Evolutionary conservation across 1,140 invertebrate genomes (phyloP), one percentile per base, ranked within the genome.

Genomic region (Drosophila kanapiae): DNA sequence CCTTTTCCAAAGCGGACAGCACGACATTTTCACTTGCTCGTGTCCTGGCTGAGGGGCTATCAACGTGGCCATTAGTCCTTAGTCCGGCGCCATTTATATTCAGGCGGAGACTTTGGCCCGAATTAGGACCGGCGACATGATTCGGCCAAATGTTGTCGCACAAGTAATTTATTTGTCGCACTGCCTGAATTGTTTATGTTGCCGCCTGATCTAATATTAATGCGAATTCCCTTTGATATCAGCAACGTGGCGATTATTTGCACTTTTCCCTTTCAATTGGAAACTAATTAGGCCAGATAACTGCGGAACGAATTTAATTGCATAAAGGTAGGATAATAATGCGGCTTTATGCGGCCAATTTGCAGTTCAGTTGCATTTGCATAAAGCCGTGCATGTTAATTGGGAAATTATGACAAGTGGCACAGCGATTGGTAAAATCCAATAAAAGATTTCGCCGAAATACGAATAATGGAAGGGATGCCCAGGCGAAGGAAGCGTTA

Each of bases 241-340:
- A 38, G 18, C 38, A 67, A 11, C 9, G 10, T 13, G 18, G 6
- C 27, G 31, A 37, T 53, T 70, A 68, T 70, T 29, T 31, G 68
- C 42, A 69, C n/a, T 70, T 47, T 40, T 29, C 35, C 29, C 27
- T 31, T 49, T 29, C 43, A 49, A 72, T 72, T 51, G 67, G 3
- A 72, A 59, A 72, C 69, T 71, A 59, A 72, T 72, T 72, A 51
- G 31, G 23, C n/a, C 61, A 40, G 47, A 49, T 68, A 53, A 47
- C 31, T 53, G 38, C 31, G 18, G 11, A 54, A 27, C 6, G 43
- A 38, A 68, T 68, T 70, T 37, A 67, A 54, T 54, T 45, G 31
- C 31, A 67, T 18, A 37, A 35, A 53, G 47, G 67, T 43, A 14
- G 35, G 42, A 10, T 33, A 38, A 48, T 40, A 38, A 31, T 27